Evolutionary conservation across 2,888 invertebrate genomes (phyloP).

Genomic region (Leptopilina myrica): DNA sequence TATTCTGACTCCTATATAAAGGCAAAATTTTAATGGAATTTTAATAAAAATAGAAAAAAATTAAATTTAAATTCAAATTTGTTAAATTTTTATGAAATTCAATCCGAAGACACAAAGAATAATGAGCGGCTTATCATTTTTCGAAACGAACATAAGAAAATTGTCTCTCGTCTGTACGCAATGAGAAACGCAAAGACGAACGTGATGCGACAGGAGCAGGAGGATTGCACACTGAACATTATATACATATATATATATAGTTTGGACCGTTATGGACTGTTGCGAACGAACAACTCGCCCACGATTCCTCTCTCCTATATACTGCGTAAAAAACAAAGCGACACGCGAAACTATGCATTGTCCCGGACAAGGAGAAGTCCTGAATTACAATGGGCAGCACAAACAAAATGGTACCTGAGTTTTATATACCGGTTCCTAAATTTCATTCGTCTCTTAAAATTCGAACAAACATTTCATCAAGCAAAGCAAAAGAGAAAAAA

Average conservation of each 20-base stretch:
- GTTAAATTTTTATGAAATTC: background rate
- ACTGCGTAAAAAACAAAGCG: conserved; percentile 64
- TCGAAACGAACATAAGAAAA: conserved; percentile 17
- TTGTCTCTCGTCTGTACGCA: background rate
- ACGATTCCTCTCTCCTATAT: conserved; percentile 57
- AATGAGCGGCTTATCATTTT: conserved; percentile 4
- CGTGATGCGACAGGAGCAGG: conserved; percentile 64
- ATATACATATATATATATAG: conserved; percentile 12
- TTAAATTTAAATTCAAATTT: background rate
- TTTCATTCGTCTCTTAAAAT: conserved; percentile 51
- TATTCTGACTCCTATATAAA: no score
- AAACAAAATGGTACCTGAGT: conserved; percentile 55
- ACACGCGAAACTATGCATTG: conserved; percentile 71
- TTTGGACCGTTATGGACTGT: conserved; percentile 58
- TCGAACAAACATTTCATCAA: conserved; percentile 37
- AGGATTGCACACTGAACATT: conserved; percentile 55
- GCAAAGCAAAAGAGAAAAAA: no score
- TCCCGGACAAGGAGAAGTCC: conserved; percentile 66
- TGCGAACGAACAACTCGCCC: conserved; percentile 61
- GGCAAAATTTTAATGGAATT: no score
- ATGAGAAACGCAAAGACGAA: conserved; percentile 60
- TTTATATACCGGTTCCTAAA: conserved; percentile 52
- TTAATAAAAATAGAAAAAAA: no score
- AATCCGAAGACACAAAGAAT: background rate
- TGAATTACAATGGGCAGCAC: conserved; percentile 66